phyloP scores from a whole-genome alignment of 2,113 vertebrate genomes.

The Glareola pratincola region DNA sequence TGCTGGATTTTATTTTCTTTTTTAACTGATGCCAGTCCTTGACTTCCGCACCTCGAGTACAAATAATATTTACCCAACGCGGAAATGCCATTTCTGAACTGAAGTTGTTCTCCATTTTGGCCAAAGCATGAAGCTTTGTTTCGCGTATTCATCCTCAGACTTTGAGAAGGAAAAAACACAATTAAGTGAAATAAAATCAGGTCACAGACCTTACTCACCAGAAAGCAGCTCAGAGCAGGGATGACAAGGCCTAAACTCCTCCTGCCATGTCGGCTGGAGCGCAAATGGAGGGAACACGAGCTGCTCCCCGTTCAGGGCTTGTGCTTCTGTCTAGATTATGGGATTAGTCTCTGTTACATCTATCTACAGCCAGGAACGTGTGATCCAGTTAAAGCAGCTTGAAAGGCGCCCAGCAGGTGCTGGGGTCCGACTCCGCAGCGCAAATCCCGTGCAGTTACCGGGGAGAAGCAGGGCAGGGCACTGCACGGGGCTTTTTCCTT shows the following conservation, averaged over 20 bases:
- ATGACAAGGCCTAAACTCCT: neutral
- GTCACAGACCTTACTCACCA: neutral
- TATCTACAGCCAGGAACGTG: conserved; percentile 43
- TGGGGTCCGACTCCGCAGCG: neutral
- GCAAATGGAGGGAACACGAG: conserved; percentile 16
- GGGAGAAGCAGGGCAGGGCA: neutral
- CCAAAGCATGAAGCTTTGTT: neutral
- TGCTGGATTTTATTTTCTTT: neutral
- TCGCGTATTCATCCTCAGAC: neutral
- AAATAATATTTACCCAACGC: conserved; percentile 59
- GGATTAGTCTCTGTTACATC: conserved; percentile 52
- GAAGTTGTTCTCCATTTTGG: neutral
- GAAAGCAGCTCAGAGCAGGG: neutral
- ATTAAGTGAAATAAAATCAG: neutral
- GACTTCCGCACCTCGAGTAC: conserved; percentile 3
- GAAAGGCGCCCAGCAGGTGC: conserved; percentile 55
- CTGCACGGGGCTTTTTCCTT: neutral
- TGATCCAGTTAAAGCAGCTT: conserved; percentile 48
- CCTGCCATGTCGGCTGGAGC: neutral
- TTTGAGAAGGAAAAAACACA: neutral
- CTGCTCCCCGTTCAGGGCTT: conserved; percentile 7
- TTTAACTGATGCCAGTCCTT: neutral
- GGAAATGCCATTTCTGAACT: neutral
- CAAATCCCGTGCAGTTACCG: neutral
- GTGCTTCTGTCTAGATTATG: conserved; percentile 39